Evolutionary conservation across 2,797 vertebrate genomes (phyloP).

Genomic region (Delichon dasypus): DNA sequence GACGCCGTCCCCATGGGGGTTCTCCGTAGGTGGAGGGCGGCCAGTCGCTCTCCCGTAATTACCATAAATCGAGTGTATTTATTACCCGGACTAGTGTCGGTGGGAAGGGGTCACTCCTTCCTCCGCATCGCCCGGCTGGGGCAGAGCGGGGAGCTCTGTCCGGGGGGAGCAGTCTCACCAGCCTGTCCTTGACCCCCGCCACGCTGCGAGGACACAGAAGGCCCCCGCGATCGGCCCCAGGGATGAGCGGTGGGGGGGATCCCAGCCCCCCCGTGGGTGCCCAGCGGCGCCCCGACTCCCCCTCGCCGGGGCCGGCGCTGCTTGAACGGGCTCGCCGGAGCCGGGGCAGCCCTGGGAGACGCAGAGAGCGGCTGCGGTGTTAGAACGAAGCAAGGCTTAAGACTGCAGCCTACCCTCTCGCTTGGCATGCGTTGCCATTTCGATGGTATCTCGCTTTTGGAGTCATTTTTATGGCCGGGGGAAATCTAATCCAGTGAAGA

Average conservation of each 20-base stretch:
- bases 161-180: accelerated
- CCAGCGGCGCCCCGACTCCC: accelerated
- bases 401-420: background rate
- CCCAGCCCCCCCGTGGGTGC: background rate
- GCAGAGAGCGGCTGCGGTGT: background rate
- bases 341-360: background rate
- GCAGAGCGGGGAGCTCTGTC: background rate
- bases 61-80: background rate
- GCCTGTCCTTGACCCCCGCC: background rate
- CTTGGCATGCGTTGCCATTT: slow-evolving; percentile 24
- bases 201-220: background rate
- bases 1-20: background rate
- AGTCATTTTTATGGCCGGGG: slow-evolving; percentile 38
- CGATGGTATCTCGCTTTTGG: slow-evolving; percentile 43
- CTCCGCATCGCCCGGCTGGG: accelerated
- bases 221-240: no score
- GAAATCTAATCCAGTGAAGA: slow-evolving; percentile 56
- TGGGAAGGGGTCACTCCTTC: background rate
- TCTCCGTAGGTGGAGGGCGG: background rate
- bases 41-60: background rate
- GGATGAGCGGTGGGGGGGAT: background rate
- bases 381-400: background rate
- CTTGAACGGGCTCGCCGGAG: background rate
- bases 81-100: background rate
- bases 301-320: no score